Conservation (phyloP, 2,888 invertebrate species). For the Arge pagana region DNA sequence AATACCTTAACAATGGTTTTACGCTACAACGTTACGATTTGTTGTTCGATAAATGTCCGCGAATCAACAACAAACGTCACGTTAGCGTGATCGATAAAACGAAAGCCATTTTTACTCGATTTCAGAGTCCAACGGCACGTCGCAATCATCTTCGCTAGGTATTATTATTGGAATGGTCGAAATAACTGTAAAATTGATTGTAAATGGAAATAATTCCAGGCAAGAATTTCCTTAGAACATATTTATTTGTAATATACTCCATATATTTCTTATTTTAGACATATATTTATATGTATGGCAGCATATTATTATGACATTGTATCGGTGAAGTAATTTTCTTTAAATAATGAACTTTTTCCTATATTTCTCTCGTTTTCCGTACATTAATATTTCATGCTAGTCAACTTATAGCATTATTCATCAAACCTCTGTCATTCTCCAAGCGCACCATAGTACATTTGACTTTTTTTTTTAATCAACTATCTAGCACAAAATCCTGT, state of each 20-base stretch:
- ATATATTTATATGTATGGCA: constrained; percentile 58
- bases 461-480: constrained; percentile 19
- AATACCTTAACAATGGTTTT: too few relatives aligned
- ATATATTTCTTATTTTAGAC: constrained; percentile 54
- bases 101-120: too few relatives aligned
- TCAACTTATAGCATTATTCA: constrained; percentile 9
- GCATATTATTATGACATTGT: constrained; percentile 57
- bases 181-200: too few relatives aligned
- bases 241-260: constrained; percentile 51
- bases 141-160: too few relatives aligned
- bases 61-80: too few relatives aligned
- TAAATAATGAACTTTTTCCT: constrained; percentile 42
- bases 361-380: constrained; percentile 32
- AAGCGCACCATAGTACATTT: constrained; percentile 14
- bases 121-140: too few relatives aligned
- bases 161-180: too few relatives aligned
- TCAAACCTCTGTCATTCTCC: constrained; percentile 16
- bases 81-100: too few relatives aligned
- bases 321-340: constrained; percentile 52
- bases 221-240: constrained; percentile 46
- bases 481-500: constrained; percentile 13
- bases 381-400: constrained; percentile 18
- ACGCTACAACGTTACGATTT: too few relatives aligned
- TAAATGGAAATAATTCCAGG: too few relatives aligned
- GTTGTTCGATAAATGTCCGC: too few relatives aligned